These are phyloP conservation scores for Podarcis lilfordi DNA, from an alignment of 2,797 vertebrate genomes.

Conservation along the genomic window DNA sequence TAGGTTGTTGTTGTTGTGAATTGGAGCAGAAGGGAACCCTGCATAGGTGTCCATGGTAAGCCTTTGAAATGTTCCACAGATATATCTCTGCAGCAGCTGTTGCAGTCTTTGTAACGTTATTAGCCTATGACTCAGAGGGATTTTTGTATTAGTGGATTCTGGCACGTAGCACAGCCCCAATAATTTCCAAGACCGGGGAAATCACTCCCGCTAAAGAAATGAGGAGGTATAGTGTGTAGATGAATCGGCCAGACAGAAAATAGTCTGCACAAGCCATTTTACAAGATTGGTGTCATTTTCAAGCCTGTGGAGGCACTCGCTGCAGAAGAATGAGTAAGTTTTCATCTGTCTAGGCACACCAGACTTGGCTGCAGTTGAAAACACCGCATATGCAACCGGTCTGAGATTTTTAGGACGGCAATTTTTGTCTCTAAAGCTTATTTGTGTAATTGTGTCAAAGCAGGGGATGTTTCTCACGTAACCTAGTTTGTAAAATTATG, in stretches of 20 bases:
- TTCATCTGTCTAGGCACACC: not conserved
- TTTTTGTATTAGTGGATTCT: not conserved
- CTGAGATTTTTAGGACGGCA: not conserved
- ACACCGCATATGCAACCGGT: not conserved
- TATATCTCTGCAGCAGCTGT: conserved; percentile 65
- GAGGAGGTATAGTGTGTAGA: not conserved
- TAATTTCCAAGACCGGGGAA: conserved; percentile 28
- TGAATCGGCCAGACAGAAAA: conserved; percentile 25
- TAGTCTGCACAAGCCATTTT: not conserved
- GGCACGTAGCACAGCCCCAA: not conserved
- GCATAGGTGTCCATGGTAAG: conserved; percentile 54
- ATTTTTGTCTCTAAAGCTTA: not conserved
- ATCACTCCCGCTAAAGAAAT: not conserved
- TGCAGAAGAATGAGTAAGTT: conserved; percentile 25
- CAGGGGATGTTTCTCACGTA: not conserved
- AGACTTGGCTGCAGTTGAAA: not conserved
- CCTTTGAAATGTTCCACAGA: conserved; percentile 62
- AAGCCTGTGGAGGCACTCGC: not conserved
- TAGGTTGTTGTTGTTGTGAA: conserved; percentile 43
- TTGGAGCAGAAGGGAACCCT: conserved; percentile 39
- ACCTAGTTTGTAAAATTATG: not conserved
- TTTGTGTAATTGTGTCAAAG: not conserved
- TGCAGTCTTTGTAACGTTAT: conserved; percentile 64
- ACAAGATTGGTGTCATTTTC: conserved; percentile 32
- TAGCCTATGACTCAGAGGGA: conserved; percentile 52